Base-by-base conservation (phyloP, 1,140 invertebrate genomes). In the Drosophila pseudoananassae region DNA sequence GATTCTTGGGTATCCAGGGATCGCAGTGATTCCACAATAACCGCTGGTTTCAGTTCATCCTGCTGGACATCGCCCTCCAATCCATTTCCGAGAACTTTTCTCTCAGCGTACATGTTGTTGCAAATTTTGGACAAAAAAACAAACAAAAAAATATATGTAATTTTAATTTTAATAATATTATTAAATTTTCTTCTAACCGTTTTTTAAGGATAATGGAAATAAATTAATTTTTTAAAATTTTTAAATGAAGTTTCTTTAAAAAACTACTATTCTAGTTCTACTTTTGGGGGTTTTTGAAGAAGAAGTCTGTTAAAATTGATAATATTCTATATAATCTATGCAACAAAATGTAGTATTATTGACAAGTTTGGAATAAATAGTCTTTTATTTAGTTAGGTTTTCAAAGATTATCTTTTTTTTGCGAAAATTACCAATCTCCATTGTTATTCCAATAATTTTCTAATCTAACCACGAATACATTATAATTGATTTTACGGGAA, bases 1-100 rank as follows among this genome's bases (percentile, higher is more conserved):
- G 43, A 38, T 9, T 25, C 60, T 6, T 43, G 27, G 20, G 27
- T 56, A 3, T 27, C 20, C 40, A 65, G 23, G 1, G 61, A 65
- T 25, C 45, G 43, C 12, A 49, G 1, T 0, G 56, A 60, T 3
- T 60, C 61, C 10, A 12, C 36, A n/a, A 65, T 12, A 0, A 8
- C 17, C 8, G 29, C 20, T 3, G 10, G 2, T 40, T 47, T 64
- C 9, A 29, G 12, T 3, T 46, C 43, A 10, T 46, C 40, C n/a
- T n/a, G 17, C 0, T 23, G 27, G n/a, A 15, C 12, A 4, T 27
- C 43, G 5, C 23, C 31, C 15, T 47, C 43, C 33, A 36, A 12
- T 36, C 33, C 33, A 9, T 8, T 33, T 4, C 33, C 33, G 0
- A 17, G 43, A 3, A 8, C 9, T 10, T 46, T 45, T n/a, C 15